Evolutionary conservation across 2,797 vertebrate species (phyloP), one percentile per base, ranked within the genome.

Genomic region (Melanotaenia boesemani): DNA sequence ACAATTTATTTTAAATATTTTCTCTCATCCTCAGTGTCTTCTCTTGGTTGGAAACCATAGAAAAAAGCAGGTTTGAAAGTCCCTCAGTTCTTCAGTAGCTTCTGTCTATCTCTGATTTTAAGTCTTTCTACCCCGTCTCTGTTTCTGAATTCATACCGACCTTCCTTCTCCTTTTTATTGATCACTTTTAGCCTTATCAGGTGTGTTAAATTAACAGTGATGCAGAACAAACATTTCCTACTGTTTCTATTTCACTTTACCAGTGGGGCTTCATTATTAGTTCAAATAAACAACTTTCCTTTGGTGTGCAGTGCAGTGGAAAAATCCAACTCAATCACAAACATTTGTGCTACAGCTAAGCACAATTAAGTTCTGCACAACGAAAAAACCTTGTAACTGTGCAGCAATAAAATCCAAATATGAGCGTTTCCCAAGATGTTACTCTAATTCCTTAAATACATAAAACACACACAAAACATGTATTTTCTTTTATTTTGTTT

Each of bases 181-280:
- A 62, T 63, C 24, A 5, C 32, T 18, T 75, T 30, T 32, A 52
- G 63, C 56, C 63, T 50, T 39, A 60, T 61, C 57, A 34, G 60
- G 32, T 36, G 12, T 30, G 63, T 41, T 50, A 59, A 56, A 57
- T 62, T 48, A 30, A 36, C 8, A 13, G n/a, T 60, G 30, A 52
- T 44, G 22, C 13, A 62, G 54, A 48, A 18, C 48, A 46, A 67
- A 66, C 20, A 37, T 61, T 67, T 48, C 68, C 63, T 62, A 39
- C 62, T 60, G 67, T 37, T 65, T n/a, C 30, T 65, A 30, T 22
- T 36, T 37, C 9, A 57, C 28, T 58, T 39, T 58, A 32, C 8
- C 63, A 20, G 11, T 13, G 15, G 55, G 30, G 30, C 41, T 72
- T 61, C 37, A 28, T 65, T 28, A 61, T 60, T 41, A n/a, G n/a